Evolutionary conservation across 2,888 invertebrate species (phyloP), one percentile per base, ranked within the genome.

Genomic region (Physocephala rufipes): DNA sequence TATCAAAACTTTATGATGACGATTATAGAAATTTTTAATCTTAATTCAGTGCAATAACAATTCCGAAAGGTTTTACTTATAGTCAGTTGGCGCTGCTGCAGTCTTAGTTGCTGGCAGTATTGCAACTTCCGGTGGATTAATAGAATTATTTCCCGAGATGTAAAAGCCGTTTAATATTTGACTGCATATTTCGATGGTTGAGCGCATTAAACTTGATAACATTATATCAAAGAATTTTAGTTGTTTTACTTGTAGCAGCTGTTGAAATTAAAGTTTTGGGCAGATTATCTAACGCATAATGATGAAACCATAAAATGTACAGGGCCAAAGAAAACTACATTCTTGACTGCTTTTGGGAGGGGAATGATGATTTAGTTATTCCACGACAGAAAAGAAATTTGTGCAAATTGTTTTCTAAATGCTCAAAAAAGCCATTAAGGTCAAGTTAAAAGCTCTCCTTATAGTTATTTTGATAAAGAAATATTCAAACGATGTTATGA

Each of bases 231-330:
- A 16, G 12, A 24, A 16, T 16, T n/a, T n/a, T n/a, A n/a, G n/a
- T n/a, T n/a, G n/a, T n/a, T n/a, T n/a, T n/a, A n/a, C n/a, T n/a
- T n/a, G n/a, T n/a, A 81, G 79, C 82, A 83, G 84, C 83, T 83
- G 82, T 81, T 83, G 80, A 77, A 78, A 84, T 83, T 82, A 82
- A 78, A 79, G 80, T 81, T 83, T 79, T 78, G 78, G 78, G 67
- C 80, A 79, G 82, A 82, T 83, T 82, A 82, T 77, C 65, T 74
- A 67, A 72, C 58, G 58, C 28, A 15, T 28, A 24, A 58, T 1
- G 13, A 5, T 2, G 12, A 28, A 28, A 58, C 26, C 28, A 58
- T 58, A 26, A 58, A 58, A 26, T 28, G 16, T 26, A n/a, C n/a
- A n/a, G n/a, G n/a, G n/a, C n/a, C n/a, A n/a, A n/a, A n/a, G n/a